These are phyloP conservation scores for Hermodice carunculata DNA, from an alignment of 2,888 invertebrate genomes.

Conservation along the genomic window DNA sequence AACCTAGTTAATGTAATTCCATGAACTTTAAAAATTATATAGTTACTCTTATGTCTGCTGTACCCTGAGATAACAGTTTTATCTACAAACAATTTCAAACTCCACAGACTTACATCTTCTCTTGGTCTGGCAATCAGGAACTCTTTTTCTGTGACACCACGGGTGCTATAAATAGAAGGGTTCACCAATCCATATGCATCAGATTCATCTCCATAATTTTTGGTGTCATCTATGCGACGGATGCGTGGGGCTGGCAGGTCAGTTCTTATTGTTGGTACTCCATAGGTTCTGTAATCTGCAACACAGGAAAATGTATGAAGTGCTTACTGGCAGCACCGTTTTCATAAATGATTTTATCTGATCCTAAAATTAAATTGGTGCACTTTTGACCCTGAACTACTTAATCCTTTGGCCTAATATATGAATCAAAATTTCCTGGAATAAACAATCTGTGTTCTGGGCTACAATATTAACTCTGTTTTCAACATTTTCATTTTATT, in stretches of 20 bases:
- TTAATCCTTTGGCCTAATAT: too few species aligned
- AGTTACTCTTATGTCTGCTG: neutral
- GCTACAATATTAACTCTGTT: too few species aligned
- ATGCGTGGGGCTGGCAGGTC: constrained; percentile 64
- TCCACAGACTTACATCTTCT: constrained; percentile 57
- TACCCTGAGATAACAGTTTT: neutral
- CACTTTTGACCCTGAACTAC: too few species aligned
- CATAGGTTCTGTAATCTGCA: constrained; percentile 64
- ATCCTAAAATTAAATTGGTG: too few species aligned
- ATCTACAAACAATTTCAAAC: neutral
- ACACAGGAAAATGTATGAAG: constrained; percentile 2
- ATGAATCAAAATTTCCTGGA: too few species aligned
- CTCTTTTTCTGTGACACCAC: constrained; percentile 65
- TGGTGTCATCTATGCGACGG: constrained; percentile 57
- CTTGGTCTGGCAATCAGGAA: constrained; percentile 59
- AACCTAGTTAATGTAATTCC: neutral
- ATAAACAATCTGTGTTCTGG: too few species aligned
- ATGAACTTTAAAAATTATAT: neutral
- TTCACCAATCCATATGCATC: constrained; percentile 62
- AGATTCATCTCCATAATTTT: constrained; percentile 67
- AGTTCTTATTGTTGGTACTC: constrained; percentile 65
- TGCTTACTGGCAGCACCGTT: neutral
- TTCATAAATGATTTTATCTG: too few species aligned
- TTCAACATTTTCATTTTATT: too few species aligned
- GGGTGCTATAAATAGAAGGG: constrained; percentile 62